Conservation (phyloP, 2,797 vertebrate species). For the Takifugu rubripes region DNA sequence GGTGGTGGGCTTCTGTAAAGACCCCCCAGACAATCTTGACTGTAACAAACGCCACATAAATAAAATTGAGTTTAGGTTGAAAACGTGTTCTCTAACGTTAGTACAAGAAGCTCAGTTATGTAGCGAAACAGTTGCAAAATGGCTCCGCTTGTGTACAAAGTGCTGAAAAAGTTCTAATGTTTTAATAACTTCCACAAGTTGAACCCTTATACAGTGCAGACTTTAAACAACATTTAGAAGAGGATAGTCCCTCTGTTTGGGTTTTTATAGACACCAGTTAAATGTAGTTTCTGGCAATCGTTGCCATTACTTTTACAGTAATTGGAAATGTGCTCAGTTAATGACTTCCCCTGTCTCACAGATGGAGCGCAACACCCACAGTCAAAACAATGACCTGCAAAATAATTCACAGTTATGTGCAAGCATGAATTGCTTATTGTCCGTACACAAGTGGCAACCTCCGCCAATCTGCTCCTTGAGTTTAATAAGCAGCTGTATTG, state of each 20-base stretch:
- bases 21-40: too few relatives aligned
- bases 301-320: slow-evolving; percentile 55
- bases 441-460: slow-evolving; percentile 33
- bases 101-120: too few relatives aligned
- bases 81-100: too few relatives aligned
- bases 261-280: slow-evolving; percentile 44
- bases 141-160: too few relatives aligned
- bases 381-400: slow-evolving; percentile 55
- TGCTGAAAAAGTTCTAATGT: too few relatives aligned
- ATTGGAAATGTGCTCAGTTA: slow-evolving; percentile 58
- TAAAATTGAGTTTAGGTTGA: too few relatives aligned
- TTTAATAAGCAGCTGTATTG: slow-evolving; percentile 28
- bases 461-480: slow-evolving; percentile 33
- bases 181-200: too few relatives aligned
- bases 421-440: slow-evolving; percentile 55
- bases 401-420: slow-evolving; percentile 37
- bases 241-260: slow-evolving; percentile 35
- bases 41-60: too few relatives aligned
- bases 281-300: slow-evolving; percentile 64
- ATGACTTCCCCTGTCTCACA: slow-evolving; percentile 61
- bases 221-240: slow-evolving; percentile 54
- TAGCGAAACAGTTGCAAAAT: too few relatives aligned
- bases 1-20: too few relatives aligned
- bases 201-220: slow-evolving; percentile 4
- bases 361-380: slow-evolving; percentile 59